These are phyloP conservation scores for Telmatherina bonti DNA, from an alignment of 2,797 vertebrate genomes.

Conservation along the genomic window DNA sequence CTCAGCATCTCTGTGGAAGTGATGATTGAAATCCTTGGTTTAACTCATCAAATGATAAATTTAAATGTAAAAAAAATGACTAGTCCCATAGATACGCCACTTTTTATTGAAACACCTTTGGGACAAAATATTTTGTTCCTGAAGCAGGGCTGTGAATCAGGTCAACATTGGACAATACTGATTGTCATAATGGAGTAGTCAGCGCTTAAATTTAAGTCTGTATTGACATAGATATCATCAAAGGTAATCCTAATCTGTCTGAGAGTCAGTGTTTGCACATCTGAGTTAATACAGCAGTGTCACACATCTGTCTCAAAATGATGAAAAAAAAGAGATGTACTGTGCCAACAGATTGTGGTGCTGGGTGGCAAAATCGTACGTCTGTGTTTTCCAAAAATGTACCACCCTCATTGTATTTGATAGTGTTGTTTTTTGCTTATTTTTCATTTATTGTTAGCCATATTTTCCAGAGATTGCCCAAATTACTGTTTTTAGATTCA, in stretches of 20 bases:
- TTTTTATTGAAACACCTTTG: neutral
- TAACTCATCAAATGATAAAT: neutral
- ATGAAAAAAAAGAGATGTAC: no score
- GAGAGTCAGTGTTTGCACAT: slow-evolving; percentile 13
- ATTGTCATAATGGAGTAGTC: neutral
- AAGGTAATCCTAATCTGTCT: slow-evolving; percentile 8
- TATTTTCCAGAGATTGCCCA: no score
- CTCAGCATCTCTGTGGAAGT: neutral
- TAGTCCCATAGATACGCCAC: no score
- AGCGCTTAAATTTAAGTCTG: slow-evolving; percentile 20
- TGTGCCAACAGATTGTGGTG: no score
- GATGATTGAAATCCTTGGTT: neutral
- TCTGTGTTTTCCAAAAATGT: no score
- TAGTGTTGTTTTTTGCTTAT: no score
- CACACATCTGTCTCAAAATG: no score
- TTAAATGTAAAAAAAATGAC: no score
- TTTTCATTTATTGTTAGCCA: no score
- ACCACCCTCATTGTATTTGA: no score
- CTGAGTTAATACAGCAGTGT: neutral
- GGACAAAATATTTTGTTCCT: neutral
- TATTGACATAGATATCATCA: slow-evolving; percentile 37
- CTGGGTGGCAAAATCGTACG: no score
- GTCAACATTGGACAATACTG: slow-evolving; percentile 28
- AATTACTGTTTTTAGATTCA: no score
- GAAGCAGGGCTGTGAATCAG: slow-evolving; percentile 3